These are phyloP conservation scores for Eupithecia dodoneata DNA, from an alignment of 2,888 invertebrate species.

Conservation along the genomic window DNA sequence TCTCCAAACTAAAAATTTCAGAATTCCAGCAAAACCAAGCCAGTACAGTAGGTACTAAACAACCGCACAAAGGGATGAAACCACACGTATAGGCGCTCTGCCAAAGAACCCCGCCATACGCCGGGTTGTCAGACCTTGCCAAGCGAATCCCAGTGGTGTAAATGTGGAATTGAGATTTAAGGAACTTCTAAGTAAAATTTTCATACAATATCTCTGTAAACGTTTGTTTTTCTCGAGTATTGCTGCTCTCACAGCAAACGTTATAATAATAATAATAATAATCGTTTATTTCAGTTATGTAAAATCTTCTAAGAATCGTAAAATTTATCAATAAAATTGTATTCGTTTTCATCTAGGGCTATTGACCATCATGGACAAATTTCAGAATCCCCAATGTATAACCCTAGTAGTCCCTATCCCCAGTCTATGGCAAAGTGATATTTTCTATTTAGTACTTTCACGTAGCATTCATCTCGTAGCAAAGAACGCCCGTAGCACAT, in stretches of 20 bases:
- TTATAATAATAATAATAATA: no score
- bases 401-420: no score
- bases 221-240: neutral
- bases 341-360: neutral
- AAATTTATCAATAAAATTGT: neutral
- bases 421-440: neutral
- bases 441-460: neutral
- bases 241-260: neutral
- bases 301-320: neutral
- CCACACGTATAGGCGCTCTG: conserved; percentile 15
- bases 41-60: neutral
- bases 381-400: no score
- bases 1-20: neutral
- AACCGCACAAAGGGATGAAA: conserved; percentile 19
- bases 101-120: conserved; percentile 1
- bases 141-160: neutral
- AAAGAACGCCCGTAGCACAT: neutral
- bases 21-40: neutral
- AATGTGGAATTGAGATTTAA: neutral
- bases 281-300: no score
- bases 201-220: neutral
- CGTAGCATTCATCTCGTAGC: neutral
- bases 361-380: no score
- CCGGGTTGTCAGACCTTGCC: neutral
- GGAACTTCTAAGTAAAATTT: neutral